These are phyloP conservation scores for Hemibagrus guttatus DNA, from an alignment of 2,797 vertebrate genomes.

Conservation along the genomic window DNA sequence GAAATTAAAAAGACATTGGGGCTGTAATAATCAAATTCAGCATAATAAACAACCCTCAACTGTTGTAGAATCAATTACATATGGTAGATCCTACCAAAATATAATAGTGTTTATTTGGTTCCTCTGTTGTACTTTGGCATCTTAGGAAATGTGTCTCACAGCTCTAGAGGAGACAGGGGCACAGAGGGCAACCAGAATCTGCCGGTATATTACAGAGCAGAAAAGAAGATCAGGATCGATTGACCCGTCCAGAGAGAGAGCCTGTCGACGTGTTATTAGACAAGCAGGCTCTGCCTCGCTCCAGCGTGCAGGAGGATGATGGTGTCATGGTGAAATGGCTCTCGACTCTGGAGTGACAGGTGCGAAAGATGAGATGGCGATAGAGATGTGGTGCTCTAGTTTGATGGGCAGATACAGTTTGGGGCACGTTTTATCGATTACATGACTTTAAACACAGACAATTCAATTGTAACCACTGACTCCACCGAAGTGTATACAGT, in stretches of 20 bases:
- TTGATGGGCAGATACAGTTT: slow-evolving; percentile 37
- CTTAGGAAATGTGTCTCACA: not conserved
- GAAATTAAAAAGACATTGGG: not conserved
- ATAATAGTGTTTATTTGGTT: not conserved
- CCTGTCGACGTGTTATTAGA: slow-evolving; percentile 75
- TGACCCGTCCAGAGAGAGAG: slow-evolving; percentile 69
- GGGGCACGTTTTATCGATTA: slow-evolving; percentile 19
- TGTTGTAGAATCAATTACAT: not conserved
- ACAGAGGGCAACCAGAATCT: slow-evolving; percentile 56
- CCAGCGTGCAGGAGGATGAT: slow-evolving; percentile 54
- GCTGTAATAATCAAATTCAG: not conserved
- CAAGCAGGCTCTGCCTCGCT: slow-evolving; percentile 64
- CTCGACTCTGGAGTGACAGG: slow-evolving; percentile 53
- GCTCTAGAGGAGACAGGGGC: slow-evolving; percentile 5
- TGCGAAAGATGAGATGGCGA: slow-evolving; percentile 42
- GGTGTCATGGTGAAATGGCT: slow-evolving; percentile 54
- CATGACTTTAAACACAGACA: slow-evolving; percentile 20
- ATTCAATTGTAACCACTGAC: slow-evolving; percentile 19
- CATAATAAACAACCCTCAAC: not conserved
- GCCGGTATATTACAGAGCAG: slow-evolving; percentile 64
- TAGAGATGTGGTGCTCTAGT: slow-evolving; percentile 36
- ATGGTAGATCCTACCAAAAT: not conserved
- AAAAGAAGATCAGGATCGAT: slow-evolving; percentile 71
- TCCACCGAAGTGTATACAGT: not conserved
- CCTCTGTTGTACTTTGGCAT: not conserved